Percentiles rank a stretch among this genome's conserved stretches.
These are phyloP conservation scores for Aurelia sp. DNA, from an alignment of 30 jellyfish, hydroid and myxozoan genomes.

Conservation along the genomic window DNA sequence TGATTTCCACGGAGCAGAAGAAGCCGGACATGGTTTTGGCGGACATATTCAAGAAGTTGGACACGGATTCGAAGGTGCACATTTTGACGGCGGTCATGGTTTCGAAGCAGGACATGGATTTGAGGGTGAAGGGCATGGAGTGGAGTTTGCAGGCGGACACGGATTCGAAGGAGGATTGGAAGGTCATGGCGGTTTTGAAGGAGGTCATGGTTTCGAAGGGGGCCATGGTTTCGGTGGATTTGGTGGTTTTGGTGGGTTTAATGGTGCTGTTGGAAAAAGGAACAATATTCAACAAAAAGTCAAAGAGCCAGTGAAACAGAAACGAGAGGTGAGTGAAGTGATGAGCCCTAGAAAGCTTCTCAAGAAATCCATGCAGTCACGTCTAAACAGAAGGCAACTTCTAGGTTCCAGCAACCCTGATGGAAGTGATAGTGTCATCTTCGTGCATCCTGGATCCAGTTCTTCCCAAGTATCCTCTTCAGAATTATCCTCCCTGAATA, in stretches of 20 bases:
- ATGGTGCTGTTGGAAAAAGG: slow-evolving; percentile 42
- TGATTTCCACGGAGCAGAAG: slow-evolving; percentile 57
- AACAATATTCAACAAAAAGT: slow-evolving; percentile 8
- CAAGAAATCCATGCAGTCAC: slow-evolving; percentile 50
- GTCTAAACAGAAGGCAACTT: slow-evolving; percentile 82
- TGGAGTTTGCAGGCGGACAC: slow-evolving; percentile 33
- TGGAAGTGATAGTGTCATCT: slow-evolving; percentile 95
- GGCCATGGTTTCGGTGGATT: slow-evolving; percentile 68
- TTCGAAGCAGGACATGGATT: slow-evolving; percentile 70
- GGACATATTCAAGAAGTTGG: slow-evolving; percentile 54
- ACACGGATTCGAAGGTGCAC: slow-evolving; percentile 70
- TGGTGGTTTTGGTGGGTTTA: slow-evolving; percentile 53
- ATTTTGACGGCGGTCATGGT: slow-evolving; percentile 55
- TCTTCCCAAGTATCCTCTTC: slow-evolving; percentile 75
- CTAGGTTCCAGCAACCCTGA: slow-evolving; percentile 81
- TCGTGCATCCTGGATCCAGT: slow-evolving; percentile 92
- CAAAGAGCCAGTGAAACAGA: slow-evolving; percentile 14
- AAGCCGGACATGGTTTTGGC: slow-evolving; percentile 48
- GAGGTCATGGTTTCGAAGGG: slow-evolving; percentile 53
- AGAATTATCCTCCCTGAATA: slow-evolving; percentile 40
- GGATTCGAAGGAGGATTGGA: slow-evolving; percentile 66
- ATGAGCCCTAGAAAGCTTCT: slow-evolving; percentile 59
- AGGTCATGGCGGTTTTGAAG: slow-evolving; percentile 48
- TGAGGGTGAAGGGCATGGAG: slow-evolving; percentile 52
- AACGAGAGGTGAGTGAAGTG: slow-evolving; percentile 53